These are phyloP conservation scores for Molossus molossus DNA, from an alignment of 2,797 vertebrate species.

Conservation along the genomic window DNA sequence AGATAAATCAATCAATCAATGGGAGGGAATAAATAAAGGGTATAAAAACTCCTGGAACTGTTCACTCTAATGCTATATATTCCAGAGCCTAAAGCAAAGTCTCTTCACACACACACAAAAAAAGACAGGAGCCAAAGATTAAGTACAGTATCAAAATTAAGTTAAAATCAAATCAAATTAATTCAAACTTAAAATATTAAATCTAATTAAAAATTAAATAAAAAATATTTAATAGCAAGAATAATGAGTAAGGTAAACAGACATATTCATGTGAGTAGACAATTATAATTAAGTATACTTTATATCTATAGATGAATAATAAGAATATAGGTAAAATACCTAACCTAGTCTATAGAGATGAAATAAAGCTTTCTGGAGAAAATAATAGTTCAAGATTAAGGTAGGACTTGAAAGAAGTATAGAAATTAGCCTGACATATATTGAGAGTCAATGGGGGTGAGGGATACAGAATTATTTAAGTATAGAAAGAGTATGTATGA, in stretches of 20 bases:
- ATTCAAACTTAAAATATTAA: neutral
- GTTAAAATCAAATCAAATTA: slow-evolving; percentile 30
- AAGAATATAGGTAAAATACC: neutral
- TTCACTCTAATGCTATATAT: neutral
- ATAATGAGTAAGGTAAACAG: neutral
- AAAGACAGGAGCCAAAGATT: neutral
- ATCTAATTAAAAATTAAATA: neutral
- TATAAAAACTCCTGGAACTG: neutral
- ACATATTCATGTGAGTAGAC: neutral
- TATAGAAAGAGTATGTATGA: neutral
- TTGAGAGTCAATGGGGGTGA: neutral
- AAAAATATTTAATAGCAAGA: neutral
- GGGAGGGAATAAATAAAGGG: neutral
- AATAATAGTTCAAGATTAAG: neutral
- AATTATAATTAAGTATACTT: neutral
- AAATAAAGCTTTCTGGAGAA: neutral
- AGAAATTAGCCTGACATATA: neutral
- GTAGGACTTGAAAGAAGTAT: neutral
- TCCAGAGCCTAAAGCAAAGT: neutral
- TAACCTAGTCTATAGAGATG: neutral
- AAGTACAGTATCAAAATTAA: neutral
- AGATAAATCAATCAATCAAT: neutral
- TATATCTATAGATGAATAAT: neutral
- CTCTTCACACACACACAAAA: neutral
- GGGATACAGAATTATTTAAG: neutral